These are phyloP conservation scores for Gastrophryne carolinensis DNA, from an alignment of 2,797 vertebrate species.

Conservation along the genomic window DNA sequence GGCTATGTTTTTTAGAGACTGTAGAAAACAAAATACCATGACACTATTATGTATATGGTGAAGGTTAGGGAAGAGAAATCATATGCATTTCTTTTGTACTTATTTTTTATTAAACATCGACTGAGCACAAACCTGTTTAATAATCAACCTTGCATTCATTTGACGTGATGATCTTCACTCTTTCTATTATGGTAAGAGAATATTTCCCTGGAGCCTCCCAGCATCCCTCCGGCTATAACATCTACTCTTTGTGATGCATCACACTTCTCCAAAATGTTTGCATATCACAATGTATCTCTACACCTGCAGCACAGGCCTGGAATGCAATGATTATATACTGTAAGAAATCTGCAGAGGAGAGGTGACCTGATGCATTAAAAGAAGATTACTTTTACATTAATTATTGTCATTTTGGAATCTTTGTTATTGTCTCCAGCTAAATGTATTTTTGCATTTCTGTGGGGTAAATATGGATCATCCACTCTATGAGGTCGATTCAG, in stretches of 20 bases:
- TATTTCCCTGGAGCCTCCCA: constrained; percentile 35
- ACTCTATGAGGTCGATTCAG: no score
- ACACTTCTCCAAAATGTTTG: constrained; percentile 29
- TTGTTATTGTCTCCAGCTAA: no score
- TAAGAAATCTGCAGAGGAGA: no score
- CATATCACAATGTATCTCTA: constrained; percentile 18
- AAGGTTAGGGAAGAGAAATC: constrained; percentile 28
- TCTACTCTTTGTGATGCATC: constrained; percentile 34
- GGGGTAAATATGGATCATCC: no score
- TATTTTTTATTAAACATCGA: constrained; percentile 49
- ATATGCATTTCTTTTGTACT: constrained; percentile 22
- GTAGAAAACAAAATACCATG: constrained; percentile 23
- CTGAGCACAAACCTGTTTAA: constrained; percentile 39
- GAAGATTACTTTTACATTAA: no score
- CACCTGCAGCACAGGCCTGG: neutral
- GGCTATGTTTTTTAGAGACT: constrained; percentile 10
- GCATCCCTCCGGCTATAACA: constrained; percentile 37
- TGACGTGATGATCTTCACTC: constrained; percentile 39
- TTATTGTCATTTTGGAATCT: no score
- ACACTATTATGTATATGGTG: constrained; percentile 21
- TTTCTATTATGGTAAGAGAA: constrained; percentile 42
- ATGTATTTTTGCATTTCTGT: no score
- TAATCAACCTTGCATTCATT: constrained; percentile 45
- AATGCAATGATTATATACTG: neutral
- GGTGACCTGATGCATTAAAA: no score